phyloP scores from a whole-genome alignment of 2,113 vertebrate genomes.

The Anolis carolinensis region DNA sequence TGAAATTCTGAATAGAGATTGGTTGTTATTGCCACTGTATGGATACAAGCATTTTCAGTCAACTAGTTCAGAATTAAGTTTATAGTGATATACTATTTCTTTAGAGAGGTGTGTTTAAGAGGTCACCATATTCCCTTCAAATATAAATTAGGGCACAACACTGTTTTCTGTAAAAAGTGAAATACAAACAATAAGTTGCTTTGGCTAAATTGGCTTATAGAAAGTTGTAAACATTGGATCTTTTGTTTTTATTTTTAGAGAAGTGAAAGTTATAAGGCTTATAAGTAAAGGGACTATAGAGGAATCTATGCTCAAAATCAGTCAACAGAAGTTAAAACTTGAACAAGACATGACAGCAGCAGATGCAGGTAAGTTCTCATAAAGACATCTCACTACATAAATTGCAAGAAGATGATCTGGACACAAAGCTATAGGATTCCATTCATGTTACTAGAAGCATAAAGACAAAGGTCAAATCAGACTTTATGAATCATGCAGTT shows the following conservation, averaged over 20 bases:
- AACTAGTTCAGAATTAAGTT: not conserved
- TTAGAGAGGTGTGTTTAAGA: not conserved
- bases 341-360: conserved; percentile 94
- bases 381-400: not conserved
- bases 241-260: conserved; percentile 74
- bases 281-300: conserved; percentile 93
- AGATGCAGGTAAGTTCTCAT: conserved; percentile 81
- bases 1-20: no score
- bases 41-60: not conserved
- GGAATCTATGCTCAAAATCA: conserved; percentile 90
- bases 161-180: not conserved
- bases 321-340: conserved; percentile 92
- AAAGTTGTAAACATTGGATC: not conserved
- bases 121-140: not conserved
- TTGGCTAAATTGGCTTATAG: not conserved
- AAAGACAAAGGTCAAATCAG: not conserved
- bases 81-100: not conserved
- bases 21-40: not conserved
- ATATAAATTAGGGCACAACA: not conserved
- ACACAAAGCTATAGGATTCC: not conserved
- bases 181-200: not conserved
- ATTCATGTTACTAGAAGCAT: not conserved
- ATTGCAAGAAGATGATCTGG: not conserved
- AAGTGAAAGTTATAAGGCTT: conserved; percentile 91
- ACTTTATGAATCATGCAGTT: not conserved